A percentile compares a stretch with the other conserved stretches of the same genome.
Conservation (phyloP, 1,140 invertebrate genomes). For the Heliconius himera region DNA sequence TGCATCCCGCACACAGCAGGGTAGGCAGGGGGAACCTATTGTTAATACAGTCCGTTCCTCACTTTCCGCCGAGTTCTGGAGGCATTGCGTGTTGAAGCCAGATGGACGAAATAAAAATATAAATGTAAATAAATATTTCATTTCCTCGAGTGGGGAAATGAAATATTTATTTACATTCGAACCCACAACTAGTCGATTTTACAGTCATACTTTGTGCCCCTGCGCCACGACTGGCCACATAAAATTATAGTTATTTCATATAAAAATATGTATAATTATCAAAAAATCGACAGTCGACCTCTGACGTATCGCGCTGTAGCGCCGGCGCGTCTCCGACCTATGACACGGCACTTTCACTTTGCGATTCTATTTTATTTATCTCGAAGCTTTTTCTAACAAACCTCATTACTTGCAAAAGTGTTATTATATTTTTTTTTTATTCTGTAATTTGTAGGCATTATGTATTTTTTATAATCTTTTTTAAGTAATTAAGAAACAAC, state of each 20-base stretch:
- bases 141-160: background rate
- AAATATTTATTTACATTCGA: too few relatives aligned
- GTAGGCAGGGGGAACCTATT: too few relatives aligned
- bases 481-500: background rate
- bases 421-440: background rate
- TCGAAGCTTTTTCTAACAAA: background rate
- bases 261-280: constrained; percentile 1
- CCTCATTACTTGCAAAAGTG: background rate
- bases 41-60: too few relatives aligned
- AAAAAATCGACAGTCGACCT: background rate
- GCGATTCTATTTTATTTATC: background rate
- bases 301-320: background rate
- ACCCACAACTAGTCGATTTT: background rate
- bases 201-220: background rate
- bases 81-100: too few relatives aligned
- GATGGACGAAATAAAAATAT: too few relatives aligned
- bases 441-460: background rate
- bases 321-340: constrained; percentile 18
- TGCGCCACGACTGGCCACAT: background rate
- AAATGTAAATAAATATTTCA: too few relatives aligned
- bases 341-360: constrained; percentile 37
- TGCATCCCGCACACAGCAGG: too few relatives aligned
- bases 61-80: too few relatives aligned
- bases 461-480: background rate
- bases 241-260: background rate